These are phyloP conservation scores for Physella acuta DNA, from an alignment of 1,140 invertebrate genomes.

Conservation along the genomic window DNA sequence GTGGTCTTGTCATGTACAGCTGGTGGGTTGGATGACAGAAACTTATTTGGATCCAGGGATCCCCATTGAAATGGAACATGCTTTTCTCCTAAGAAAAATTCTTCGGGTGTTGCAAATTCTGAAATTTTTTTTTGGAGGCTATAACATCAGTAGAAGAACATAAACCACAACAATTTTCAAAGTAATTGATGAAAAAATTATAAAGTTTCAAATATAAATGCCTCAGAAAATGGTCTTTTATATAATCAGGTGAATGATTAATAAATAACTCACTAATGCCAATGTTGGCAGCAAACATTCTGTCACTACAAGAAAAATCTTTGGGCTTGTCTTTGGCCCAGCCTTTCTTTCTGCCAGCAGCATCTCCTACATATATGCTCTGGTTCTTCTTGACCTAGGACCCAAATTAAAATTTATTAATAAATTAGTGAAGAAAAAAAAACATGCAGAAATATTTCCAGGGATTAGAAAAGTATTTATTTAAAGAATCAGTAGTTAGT, in stretches of 20 bases:
- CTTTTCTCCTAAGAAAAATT: slow-evolving; percentile 76
- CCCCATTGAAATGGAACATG: slow-evolving; percentile 54
- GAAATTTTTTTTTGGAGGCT: no score
- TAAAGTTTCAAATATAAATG: no score
- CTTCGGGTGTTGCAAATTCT: slow-evolving; percentile 87
- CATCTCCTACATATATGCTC: slow-evolving; percentile 67
- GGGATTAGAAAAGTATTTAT: no score
- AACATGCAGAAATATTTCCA: no score
- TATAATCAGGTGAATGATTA: no score
- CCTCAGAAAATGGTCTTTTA: no score
- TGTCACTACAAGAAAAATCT: slow-evolving; percentile 89
- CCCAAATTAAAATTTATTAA: neutral
- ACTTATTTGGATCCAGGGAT: slow-evolving; percentile 54
- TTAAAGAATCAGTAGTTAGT: neutral
- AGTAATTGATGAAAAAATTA: no score
- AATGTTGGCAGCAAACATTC: slow-evolving; percentile 87
- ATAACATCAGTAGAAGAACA: slow-evolving; percentile 2
- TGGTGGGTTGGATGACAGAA: slow-evolving; percentile 22
- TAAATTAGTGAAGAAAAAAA: neutral
- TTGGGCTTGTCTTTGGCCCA: slow-evolving; percentile 78
- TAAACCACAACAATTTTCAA: no score
- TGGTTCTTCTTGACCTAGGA: slow-evolving; percentile 41
- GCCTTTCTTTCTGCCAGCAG: slow-evolving; percentile 73
- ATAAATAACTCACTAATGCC: slow-evolving; percentile 61
- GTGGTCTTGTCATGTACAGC: slow-evolving; percentile 14